phyloP scores from a whole-genome alignment of 92 coral and sea anemone species.

The Zoanthus sansibaricus region DNA sequence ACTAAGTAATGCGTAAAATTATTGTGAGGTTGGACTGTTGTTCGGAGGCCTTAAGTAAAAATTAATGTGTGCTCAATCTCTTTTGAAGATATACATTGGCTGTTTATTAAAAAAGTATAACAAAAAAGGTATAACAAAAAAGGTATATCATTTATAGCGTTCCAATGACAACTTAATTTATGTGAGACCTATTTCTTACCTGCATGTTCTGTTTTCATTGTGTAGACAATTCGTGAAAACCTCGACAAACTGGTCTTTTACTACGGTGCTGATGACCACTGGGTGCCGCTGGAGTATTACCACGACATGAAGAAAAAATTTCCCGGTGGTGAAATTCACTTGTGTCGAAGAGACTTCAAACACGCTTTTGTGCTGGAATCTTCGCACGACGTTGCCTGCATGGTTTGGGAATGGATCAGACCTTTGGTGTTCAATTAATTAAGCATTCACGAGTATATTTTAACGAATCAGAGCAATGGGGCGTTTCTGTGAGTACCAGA shows the following conservation, averaged over 20 bases:
- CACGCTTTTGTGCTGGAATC: constrained; percentile 97
- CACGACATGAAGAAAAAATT: constrained; percentile 80
- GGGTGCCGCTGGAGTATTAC: constrained; percentile 90
- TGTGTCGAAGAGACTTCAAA: constrained; percentile 78
- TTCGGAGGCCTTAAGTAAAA: no score
- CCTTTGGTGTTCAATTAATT: neutral
- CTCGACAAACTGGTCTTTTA: constrained; percentile 83
- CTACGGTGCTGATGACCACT: constrained; percentile 92
- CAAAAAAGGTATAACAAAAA: no score
- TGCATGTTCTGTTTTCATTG: neutral
- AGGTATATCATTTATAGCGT: no score
- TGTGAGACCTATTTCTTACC: neutral
- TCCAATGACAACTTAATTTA: no score
- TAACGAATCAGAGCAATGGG: no score
- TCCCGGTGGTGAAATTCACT: constrained; percentile 91
- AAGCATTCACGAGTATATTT: no score
- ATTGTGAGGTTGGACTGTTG: no score
- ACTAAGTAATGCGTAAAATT: no score
- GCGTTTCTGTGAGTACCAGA: no score
- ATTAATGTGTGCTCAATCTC: no score
- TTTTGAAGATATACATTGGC: no score
- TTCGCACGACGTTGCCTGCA: constrained; percentile 82
- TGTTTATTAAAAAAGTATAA: no score
- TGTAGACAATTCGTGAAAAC: constrained; percentile 77
- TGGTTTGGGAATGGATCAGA: constrained; percentile 82